These are phyloP conservation scores for Tricholaema leucomelas DNA, from an alignment of 2,113 vertebrate species.

Conservation along the genomic window DNA sequence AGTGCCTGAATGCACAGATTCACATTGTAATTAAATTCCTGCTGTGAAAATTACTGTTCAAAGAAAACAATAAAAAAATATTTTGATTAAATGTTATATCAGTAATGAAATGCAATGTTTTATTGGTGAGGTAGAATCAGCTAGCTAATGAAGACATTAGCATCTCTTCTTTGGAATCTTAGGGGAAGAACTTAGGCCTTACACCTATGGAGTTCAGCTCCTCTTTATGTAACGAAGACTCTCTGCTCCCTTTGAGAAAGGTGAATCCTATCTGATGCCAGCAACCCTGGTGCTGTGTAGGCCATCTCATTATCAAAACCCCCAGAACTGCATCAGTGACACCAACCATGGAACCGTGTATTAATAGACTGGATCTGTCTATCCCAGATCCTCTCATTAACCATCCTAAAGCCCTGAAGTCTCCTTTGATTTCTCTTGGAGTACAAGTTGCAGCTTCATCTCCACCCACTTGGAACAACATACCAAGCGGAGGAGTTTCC, in stretches of 20 bases:
- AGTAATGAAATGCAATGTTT: constrained; percentile 4
- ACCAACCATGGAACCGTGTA: too few species aligned
- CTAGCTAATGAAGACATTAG: neutral
- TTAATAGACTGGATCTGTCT: too few species aligned
- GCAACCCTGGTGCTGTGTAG: too few species aligned
- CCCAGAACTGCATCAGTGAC: too few species aligned
- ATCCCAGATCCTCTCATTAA: too few species aligned
- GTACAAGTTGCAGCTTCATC: neutral
- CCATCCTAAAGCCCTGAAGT: neutral
- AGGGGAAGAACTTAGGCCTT: neutral
- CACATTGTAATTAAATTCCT: constrained; percentile 49
- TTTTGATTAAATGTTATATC: constrained; percentile 27
- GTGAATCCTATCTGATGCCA: too few species aligned
- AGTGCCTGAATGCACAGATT: constrained; percentile 20
- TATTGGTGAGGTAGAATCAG: neutral
- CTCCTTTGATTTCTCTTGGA: neutral
- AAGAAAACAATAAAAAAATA: constrained; percentile 11
- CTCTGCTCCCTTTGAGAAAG: too few species aligned
- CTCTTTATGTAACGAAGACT: neutral
- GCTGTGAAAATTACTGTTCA: constrained; percentile 37
- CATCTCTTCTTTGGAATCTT: neutral
- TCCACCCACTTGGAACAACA: neutral
- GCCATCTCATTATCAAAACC: too few species aligned
- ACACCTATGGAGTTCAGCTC: neutral
- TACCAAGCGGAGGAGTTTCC: neutral